These are phyloP conservation scores for Sebastes variabilis DNA, from an alignment of 2,797 vertebrate species.

Conservation along the genomic window DNA sequence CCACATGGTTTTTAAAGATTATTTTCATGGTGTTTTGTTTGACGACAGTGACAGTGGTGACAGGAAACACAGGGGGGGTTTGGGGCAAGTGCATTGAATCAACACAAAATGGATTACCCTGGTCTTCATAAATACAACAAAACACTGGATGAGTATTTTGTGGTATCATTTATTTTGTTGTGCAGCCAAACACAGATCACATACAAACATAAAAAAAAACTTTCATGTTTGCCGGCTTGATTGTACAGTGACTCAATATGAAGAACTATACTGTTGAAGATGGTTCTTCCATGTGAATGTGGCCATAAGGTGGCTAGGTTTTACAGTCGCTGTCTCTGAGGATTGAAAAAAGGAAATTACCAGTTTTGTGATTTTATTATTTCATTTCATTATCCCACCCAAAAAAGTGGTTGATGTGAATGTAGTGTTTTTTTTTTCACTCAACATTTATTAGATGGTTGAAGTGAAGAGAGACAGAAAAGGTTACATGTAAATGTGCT, in stretches of 20 bases:
- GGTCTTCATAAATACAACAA: not conserved
- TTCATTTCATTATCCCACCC: not conserved
- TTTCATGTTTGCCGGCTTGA: not conserved
- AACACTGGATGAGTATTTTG: not conserved
- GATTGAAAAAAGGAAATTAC: not conserved
- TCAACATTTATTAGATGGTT: not conserved
- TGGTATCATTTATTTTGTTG: conserved; percentile 25
- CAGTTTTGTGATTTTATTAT: not conserved
- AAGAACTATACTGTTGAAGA: not conserved
- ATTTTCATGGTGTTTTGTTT: not conserved
- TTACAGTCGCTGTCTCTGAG: not conserved
- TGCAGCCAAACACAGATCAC: not conserved
- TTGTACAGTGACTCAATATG: not conserved
- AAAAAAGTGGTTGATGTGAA: not conserved
- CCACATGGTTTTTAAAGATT: not conserved
- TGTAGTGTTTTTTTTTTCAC: not conserved
- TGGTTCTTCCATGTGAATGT: not conserved
- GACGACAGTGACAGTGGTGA: not conserved
- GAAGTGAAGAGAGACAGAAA: not conserved
- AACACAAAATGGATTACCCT: not conserved
- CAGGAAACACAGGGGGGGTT: not conserved
- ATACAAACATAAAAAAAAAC: not conserved
- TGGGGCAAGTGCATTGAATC: not conserved
- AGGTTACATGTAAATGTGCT: not conserved
- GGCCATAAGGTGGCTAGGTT: not conserved